phyloP scores from a whole-genome alignment of 2,113 vertebrate species.

The Eublepharis macularius region DNA sequence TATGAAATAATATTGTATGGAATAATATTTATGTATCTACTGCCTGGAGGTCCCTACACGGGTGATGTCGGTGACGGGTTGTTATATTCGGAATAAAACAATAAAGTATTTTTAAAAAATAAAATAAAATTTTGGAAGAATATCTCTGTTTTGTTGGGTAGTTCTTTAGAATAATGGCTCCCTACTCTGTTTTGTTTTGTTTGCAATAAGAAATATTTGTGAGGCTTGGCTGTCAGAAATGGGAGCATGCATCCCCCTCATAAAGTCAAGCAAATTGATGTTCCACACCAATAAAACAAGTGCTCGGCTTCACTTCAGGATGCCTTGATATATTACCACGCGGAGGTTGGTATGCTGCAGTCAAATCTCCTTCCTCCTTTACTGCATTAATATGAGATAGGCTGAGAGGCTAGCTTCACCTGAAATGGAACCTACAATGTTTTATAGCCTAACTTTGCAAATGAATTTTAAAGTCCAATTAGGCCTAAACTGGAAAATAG shows the following conservation, averaged over 20 bases:
- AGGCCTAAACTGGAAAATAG: background rate
- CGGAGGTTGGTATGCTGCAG: fast-evolving
- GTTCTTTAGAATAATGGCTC: background rate
- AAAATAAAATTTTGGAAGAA: background rate
- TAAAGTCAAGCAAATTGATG: conserved; percentile 13
- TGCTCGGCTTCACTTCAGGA: background rate
- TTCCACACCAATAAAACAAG: conserved; percentile 13
- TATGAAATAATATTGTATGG: too few relatives aligned
- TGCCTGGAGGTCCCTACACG: too few relatives aligned
- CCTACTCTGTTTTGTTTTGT: background rate
- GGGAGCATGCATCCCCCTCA: background rate
- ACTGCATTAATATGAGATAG: background rate
- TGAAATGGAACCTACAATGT: background rate
- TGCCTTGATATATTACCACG: fast-evolving
- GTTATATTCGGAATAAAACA: too few relatives aligned
- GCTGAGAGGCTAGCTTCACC: background rate
- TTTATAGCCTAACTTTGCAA: background rate
- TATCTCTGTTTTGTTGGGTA: background rate
- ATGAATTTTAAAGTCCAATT: background rate
- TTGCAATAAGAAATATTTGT: background rate
- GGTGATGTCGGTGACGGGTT: too few relatives aligned
- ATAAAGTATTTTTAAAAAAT: too few relatives aligned
- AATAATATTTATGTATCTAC: too few relatives aligned
- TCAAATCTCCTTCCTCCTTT: background rate
- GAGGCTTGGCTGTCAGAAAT: conserved; percentile 14